Evolutionary conservation across 2,113 vertebrate species (phyloP).

Genomic region (Actenoides lindsayi): DNA sequence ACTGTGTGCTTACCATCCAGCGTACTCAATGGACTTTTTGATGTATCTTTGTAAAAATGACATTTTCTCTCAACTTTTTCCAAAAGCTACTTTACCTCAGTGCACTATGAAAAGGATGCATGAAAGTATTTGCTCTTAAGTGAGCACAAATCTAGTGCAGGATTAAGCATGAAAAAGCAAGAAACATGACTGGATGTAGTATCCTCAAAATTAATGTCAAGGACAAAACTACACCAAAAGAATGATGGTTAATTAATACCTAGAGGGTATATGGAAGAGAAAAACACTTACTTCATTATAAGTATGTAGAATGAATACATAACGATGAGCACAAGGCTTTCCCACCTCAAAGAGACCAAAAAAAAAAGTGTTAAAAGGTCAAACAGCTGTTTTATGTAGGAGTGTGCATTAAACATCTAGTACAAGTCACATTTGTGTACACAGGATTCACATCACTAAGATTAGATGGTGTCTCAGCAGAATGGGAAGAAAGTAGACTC

Average conservation of each 20-base stretch:
- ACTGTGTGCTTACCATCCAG: not conserved
- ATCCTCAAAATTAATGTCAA: not conserved
- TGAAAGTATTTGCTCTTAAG: not conserved
- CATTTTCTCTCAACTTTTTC: not conserved
- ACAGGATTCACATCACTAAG: not conserved
- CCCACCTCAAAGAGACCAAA: constrained; percentile 87
- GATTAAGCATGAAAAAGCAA: not conserved
- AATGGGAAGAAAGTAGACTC: not conserved
- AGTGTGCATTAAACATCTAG: not conserved
- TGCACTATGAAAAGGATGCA: not conserved
- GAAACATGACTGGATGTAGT: not conserved
- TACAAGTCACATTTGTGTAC: not conserved
- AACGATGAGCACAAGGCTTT: constrained; percentile 92
- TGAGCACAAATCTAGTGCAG: not conserved
- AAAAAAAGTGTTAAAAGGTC: constrained; percentile 48
- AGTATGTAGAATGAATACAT: constrained; percentile 95
- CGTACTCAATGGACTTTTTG: not conserved
- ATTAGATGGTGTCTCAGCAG: not conserved
- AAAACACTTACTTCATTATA: constrained; percentile 94
- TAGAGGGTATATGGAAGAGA: not conserved
- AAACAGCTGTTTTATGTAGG: not conserved
- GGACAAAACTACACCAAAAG: not conserved
- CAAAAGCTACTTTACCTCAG: not conserved
- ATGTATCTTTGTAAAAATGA: not conserved
- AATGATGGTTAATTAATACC: not conserved